phyloP scores from a whole-genome alignment of 2,113 vertebrate genomes.

The Crotalus tigris region DNA sequence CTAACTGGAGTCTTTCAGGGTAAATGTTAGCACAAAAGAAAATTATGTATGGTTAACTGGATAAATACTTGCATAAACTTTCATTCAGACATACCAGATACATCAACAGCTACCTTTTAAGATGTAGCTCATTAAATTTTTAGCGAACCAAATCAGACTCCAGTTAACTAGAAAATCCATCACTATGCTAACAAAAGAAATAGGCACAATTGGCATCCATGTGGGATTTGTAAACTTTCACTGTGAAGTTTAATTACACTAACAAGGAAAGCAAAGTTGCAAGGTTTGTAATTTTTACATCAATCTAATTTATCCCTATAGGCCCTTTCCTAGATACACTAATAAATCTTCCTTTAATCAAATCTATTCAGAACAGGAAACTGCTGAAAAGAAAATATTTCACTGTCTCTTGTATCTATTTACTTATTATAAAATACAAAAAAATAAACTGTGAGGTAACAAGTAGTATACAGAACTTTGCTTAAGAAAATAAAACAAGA shows the following conservation, averaged over 20 bases:
- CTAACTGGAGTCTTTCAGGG: neutral
- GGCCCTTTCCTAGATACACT: neutral
- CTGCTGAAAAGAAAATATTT: slow-evolving; percentile 19
- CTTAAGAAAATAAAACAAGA: neutral
- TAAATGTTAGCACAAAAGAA: neutral
- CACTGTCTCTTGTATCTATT: neutral
- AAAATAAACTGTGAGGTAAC: neutral
- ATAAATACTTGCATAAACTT: neutral
- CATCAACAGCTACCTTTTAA: neutral
- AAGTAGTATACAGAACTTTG: neutral
- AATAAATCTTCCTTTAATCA: slow-evolving; percentile 51
- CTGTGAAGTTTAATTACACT: slow-evolving; percentile 42
- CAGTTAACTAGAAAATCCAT: slow-evolving; percentile 31
- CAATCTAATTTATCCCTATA: slow-evolving; percentile 4
- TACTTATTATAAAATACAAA: neutral
- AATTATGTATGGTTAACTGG: neutral
- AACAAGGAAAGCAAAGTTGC: slow-evolving; percentile 26
- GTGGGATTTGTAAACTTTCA: slow-evolving; percentile 33
- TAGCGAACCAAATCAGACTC: neutral
- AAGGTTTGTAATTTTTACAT: slow-evolving; percentile 11
- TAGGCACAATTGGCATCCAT: slow-evolving; percentile 28
- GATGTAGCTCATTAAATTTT: neutral
- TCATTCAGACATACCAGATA: neutral
- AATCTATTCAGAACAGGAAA: slow-evolving; percentile 46
- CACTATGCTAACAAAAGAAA: slow-evolving; percentile 36